Conservation (phyloP, 2,888 invertebrate species). For the Leucoptera coffeella region DNA sequence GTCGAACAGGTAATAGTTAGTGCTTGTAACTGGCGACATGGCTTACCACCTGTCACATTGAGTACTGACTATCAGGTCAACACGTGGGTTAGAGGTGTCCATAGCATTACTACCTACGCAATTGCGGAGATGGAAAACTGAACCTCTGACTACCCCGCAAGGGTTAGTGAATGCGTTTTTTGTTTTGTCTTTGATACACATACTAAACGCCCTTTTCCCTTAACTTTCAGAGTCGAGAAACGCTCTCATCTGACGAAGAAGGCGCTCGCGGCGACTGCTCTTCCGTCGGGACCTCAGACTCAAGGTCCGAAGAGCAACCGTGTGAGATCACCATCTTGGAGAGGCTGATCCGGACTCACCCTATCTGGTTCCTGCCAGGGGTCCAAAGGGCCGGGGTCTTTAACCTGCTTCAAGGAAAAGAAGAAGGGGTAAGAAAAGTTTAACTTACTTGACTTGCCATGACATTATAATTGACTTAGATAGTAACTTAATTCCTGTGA, state of each 20-base stretch:
- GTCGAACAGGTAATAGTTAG: too few relatives aligned
- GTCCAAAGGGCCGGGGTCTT: slow-evolving; percentile 91
- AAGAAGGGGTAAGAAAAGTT: slow-evolving; percentile 70
- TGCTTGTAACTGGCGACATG: too few relatives aligned
- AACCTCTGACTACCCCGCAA: too few relatives aligned
- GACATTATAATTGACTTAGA: too few relatives aligned
- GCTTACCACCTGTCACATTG: too few relatives aligned
- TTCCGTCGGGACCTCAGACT: slow-evolving; percentile 44
- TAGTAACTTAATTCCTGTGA: too few relatives aligned
- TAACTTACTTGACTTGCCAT: too few relatives aligned
- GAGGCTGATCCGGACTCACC: slow-evolving; percentile 83
- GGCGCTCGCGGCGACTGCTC: slow-evolving; percentile 54
- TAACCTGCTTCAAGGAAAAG: slow-evolving; percentile 88
- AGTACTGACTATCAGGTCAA: too few relatives aligned
- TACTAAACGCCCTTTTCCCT: too few relatives aligned
- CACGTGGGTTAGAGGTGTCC: too few relatives aligned
- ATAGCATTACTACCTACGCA: too few relatives aligned
- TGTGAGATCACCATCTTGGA: slow-evolving; percentile 83
- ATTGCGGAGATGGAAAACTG: too few relatives aligned
- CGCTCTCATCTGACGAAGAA: slow-evolving; percentile 61
- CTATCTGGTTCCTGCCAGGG: slow-evolving; percentile 93
- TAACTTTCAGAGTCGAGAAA: slow-evolving; percentile 57
- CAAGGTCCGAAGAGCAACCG: slow-evolving; percentile 61
- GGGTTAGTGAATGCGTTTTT: not conserved
- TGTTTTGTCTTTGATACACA: not conserved